phyloP scores from a whole-genome alignment of 2,113 vertebrate species.

The Xiphias gladius region DNA sequence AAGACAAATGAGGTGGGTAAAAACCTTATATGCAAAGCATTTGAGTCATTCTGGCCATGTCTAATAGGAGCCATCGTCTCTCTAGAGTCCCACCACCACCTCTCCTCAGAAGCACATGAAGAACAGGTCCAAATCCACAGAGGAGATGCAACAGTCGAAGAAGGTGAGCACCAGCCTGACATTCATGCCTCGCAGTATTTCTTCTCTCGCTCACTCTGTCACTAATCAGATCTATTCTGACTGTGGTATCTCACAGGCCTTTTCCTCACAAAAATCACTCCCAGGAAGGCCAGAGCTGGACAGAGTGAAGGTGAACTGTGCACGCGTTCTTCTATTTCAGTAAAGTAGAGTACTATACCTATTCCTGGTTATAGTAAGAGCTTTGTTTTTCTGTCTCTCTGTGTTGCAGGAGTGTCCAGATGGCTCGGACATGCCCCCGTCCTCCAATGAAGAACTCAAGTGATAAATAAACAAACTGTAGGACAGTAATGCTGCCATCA shows the following conservation, averaged over 20 bases:
- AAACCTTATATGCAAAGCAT: background rate
- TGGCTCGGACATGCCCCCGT: conserved; percentile 70
- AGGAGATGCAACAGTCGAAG: conserved; percentile 87
- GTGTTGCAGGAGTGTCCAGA: conserved; percentile 80
- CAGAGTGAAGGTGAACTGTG: conserved; percentile 82
- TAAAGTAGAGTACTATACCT: background rate
- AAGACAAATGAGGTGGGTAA: conserved; percentile 77
- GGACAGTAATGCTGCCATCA: background rate
- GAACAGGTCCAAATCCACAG: conserved; percentile 88
- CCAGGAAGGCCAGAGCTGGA: conserved; percentile 86
- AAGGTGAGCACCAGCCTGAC: conserved; percentile 78
- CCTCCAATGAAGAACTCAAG: conserved; percentile 81
- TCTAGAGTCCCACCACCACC: conserved; percentile 77
- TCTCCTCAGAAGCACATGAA: conserved; percentile 89
- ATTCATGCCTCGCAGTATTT: background rate
- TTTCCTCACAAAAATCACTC: conserved; percentile 89
- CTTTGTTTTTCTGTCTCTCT: conserved; percentile 15
- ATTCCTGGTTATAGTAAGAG: too few relatives aligned
- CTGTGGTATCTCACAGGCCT: conserved; percentile 74
- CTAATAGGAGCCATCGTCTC: background rate
- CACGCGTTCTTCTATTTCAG: background rate
- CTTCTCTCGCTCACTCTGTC: background rate
- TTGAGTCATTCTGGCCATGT: background rate
- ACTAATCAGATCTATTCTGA: background rate
- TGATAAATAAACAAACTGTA: conserved; percentile 47